phyloP scores from a whole-genome alignment of 2,888 invertebrate species.

The Lycocerus yunnanus region DNA sequence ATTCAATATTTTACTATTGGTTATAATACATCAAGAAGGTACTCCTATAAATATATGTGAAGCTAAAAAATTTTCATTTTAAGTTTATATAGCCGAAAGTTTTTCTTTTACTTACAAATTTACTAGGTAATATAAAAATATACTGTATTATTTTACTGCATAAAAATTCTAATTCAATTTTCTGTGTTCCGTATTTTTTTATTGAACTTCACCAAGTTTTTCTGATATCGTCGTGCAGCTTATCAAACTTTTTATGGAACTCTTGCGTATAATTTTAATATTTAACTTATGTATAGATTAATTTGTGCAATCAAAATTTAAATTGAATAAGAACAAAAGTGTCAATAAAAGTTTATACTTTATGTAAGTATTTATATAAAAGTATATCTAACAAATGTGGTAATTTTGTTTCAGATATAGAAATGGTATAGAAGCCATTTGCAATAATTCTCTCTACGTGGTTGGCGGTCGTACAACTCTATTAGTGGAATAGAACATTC shows the following conservation, averaged over 20 bases:
- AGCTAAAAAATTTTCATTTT: not conserved
- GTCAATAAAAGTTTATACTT: not conserved
- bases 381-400: not conserved
- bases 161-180: not conserved
- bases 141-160: not conserved
- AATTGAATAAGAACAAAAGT: not conserved
- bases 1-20: not conserved
- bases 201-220: not conserved
- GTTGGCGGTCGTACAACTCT: constrained; percentile 22
- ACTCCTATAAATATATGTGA: not conserved
- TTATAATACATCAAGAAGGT: not conserved
- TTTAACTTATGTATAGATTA: not conserved
- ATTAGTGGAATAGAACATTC: constrained; percentile 24
- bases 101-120: not conserved
- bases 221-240: not conserved
- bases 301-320: not conserved
- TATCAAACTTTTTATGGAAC: not conserved
- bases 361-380: not conserved
- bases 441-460: constrained; percentile 12
- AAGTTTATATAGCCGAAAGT: not conserved
- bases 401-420: constrained; percentile 24
- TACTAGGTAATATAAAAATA: not conserved
- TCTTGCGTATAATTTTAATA: not conserved
- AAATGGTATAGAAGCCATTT: constrained; percentile 21
- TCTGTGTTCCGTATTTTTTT: not conserved